Evolutionary conservation across 2,797 vertebrate genomes (phyloP).

Genomic region (Margarornis squamiger): DNA sequence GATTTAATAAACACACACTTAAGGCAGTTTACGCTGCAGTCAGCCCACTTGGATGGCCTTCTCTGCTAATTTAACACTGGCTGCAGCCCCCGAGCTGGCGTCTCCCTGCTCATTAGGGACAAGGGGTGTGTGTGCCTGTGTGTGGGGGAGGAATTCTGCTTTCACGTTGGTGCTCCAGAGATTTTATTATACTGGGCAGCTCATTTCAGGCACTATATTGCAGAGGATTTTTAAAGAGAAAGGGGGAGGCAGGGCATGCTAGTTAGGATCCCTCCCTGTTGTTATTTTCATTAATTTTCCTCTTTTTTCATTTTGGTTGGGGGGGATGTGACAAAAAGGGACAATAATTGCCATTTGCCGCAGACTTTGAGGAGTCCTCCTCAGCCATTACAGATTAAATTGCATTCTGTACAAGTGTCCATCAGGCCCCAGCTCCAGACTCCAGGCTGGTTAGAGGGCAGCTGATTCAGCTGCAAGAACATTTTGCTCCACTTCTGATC

Average conservation of each 20-base stretch:
- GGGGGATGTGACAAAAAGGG: constrained; percentile 60
- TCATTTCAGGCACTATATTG: constrained; percentile 55
- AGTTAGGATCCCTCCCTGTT: constrained; percentile 42
- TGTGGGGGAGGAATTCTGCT: constrained; percentile 26
- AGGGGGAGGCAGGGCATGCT: background rate
- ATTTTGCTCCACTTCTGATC: constrained; percentile 55
- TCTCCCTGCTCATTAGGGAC: constrained; percentile 79
- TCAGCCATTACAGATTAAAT: constrained; percentile 69
- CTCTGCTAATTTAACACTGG: constrained; percentile 79
- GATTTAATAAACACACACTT: constrained; percentile 85
- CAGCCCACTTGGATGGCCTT: constrained; percentile 73
- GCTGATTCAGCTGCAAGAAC: constrained; percentile 63
- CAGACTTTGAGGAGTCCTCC: constrained; percentile 64
- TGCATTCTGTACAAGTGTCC: constrained; percentile 64
- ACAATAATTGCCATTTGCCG: constrained; percentile 71
- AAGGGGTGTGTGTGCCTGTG: constrained; percentile 32
- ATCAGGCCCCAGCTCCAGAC: constrained; percentile 55
- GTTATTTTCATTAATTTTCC: constrained; percentile 65
- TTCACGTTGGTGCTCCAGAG: constrained; percentile 40
- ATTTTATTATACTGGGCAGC: constrained; percentile 70
- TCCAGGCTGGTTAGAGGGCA: constrained; percentile 60
- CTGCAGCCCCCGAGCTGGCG: constrained; percentile 77
- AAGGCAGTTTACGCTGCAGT: constrained; percentile 74
- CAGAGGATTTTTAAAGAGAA: constrained; percentile 28
- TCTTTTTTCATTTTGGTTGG: constrained; percentile 34